These are phyloP conservation scores for Noctua janthina DNA, from an alignment of 2,888 invertebrate genomes.

Conservation along the genomic window DNA sequence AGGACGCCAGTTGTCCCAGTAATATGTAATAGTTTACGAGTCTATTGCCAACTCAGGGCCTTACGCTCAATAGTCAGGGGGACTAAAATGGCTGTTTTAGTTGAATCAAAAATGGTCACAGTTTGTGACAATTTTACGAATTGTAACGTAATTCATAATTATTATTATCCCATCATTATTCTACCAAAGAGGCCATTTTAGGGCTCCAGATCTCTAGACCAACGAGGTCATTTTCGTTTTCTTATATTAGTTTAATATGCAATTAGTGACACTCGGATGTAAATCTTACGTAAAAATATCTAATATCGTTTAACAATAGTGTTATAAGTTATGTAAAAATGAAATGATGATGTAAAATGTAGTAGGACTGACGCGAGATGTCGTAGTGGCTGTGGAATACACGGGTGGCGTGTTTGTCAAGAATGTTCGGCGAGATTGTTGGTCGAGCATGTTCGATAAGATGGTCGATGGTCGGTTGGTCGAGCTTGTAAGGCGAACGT, in stretches of 20 bases:
- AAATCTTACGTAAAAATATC: conserved; percentile 2
- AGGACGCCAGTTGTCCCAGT: not conserved
- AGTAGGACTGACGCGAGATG: not conserved
- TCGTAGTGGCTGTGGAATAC: conserved; percentile 55
- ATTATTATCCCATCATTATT: too few species aligned
- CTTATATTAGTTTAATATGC: not conserved
- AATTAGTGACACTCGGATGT: conserved; percentile 17
- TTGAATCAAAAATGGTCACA: too few species aligned
- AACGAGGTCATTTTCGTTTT: not conserved
- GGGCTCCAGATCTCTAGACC: too few species aligned
- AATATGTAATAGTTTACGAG: not conserved
- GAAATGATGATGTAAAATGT: conserved; percentile 27
- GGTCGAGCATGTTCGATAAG: conserved; percentile 49
- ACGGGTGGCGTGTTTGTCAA: conserved; percentile 35
- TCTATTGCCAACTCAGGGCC: not conserved
- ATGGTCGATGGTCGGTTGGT: not conserved
- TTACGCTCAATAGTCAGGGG: too few species aligned
- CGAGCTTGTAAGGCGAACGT: not conserved
- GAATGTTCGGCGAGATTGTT: conserved; percentile 46
- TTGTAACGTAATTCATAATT: too few species aligned
- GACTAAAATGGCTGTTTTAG: too few species aligned
- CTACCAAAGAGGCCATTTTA: too few species aligned
- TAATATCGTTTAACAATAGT: conserved; percentile 32
- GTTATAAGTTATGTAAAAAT: conserved; percentile 47
- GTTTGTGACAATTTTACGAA: too few species aligned